Evolutionary conservation across 2,113 vertebrate genomes (phyloP), one percentile per base, ranked within the genome.

Genomic region (Chamaea fasciata): DNA sequence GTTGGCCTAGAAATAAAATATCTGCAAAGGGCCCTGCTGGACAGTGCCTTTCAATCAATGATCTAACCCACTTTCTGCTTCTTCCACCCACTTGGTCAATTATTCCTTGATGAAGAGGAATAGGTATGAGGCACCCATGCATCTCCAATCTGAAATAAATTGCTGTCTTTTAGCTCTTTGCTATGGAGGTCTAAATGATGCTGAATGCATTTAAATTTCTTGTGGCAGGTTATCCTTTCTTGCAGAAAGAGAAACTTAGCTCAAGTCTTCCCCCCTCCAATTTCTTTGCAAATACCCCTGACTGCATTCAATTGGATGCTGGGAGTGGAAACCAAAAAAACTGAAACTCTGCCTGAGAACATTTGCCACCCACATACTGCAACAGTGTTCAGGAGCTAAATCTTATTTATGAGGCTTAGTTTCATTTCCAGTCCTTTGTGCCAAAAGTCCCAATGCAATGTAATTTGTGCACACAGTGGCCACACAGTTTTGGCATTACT

Each of bases 301-400:
- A 30, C 39, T 67, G 31, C 41, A 56, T 93, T 95, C 85, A 59
- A 37, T 21, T 81, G 73, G 42, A 68, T 78, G 70, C 87, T 71
- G 50, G 53, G 55, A 95, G 30, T 49, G 71, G 68, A 73, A 89
- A 94, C 59, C 31, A 28, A 74, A 83, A 89, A 90, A 90, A 64
- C 76, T 81, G 92, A 95, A 94, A 50, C 60, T 85, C 62, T 94
- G 85, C 62, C 79, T 81, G 80, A 71, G 82, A 96, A 91, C 81
- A 88, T 93, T 90, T 90, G 71, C 92, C 92, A 96, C 89, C 92
- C 93, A 92, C 91, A 78, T 84, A 73, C 70, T 47, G 88, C 90
- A 95, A 90, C 55, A 80, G 46, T 12, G 42, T 65, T 89, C 60
- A 56, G 69, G 53, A 94, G 82, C 76, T 91, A 89, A 95, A 91